Evolutionary conservation across 2,888 invertebrate species (phyloP).

Genomic region (Habrosyne pyritoides): DNA sequence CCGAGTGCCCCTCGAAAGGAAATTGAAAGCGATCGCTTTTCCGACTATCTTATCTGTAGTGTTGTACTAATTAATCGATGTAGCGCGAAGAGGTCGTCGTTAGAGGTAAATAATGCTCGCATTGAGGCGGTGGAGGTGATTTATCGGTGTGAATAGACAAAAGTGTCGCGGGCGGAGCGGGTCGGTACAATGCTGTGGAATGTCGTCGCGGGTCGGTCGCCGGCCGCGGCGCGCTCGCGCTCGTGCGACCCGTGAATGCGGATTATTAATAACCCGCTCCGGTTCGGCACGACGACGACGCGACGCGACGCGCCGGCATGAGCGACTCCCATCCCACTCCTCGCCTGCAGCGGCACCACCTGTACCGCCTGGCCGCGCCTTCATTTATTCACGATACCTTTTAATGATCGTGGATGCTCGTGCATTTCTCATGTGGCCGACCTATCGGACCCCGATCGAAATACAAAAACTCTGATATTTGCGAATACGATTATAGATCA

Average conservation of each 20-base stretch:
- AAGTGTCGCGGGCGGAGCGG: slow-evolving; percentile 80
- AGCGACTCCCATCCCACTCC: slow-evolving; percentile 61
- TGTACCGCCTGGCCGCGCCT: slow-evolving; percentile 63
- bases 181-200: slow-evolving; percentile 77
- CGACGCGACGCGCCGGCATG: slow-evolving; percentile 31
- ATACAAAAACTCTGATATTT: slow-evolving; percentile 33
- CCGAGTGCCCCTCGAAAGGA: slow-evolving; percentile 82
- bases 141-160: slow-evolving; percentile 81
- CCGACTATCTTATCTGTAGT: slow-evolving; percentile 81
- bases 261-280: slow-evolving; percentile 81
- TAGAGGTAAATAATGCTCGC: slow-evolving; percentile 77
- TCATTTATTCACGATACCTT: slow-evolving; percentile 63
- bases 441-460: slow-evolving; percentile 22
- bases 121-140: slow-evolving; percentile 75
- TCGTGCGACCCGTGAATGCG: slow-evolving; percentile 79
- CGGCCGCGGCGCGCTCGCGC: slow-evolving; percentile 47
- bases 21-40: slow-evolving; percentile 83
- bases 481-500: slow-evolving; percentile 51
- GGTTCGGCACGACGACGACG: slow-evolving; percentile 50
- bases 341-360: slow-evolving; percentile 73
- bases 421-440: slow-evolving; percentile 24
- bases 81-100: slow-evolving; percentile 69
- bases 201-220: slow-evolving; percentile 76
- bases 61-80: slow-evolving; percentile 83
- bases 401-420: slow-evolving; percentile 57